A percentile compares a stretch with the other conserved stretches of the same genome.
Evolutionary conservation across 37 sponge, comb jelly and placozoan species (phyloP).

Genomic region (Hormiphora californensis): DNA sequence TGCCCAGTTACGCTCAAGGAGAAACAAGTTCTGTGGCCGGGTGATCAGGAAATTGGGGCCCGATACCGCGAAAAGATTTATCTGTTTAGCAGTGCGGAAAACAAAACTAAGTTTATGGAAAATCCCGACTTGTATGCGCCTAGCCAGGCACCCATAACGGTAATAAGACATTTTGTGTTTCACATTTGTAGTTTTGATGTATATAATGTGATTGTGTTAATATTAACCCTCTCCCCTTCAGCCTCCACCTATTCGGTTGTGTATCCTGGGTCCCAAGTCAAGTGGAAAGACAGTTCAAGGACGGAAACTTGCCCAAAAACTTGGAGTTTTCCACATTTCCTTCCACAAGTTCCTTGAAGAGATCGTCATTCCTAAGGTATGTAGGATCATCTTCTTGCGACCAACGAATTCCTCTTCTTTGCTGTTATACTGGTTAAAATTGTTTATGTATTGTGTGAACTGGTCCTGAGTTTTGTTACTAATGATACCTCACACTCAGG

Average conservation of each 20-base stretch:
- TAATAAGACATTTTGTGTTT: too few relatives aligned
- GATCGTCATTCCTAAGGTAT: conserved; percentile 57
- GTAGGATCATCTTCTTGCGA: too few relatives aligned
- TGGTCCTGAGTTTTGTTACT: too few relatives aligned
- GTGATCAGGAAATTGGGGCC: conserved; percentile 56
- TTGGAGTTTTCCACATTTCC: conserved; percentile 83
- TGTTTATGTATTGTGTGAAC: too few relatives aligned
- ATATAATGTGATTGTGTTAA: not conserved
- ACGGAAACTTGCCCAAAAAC: conserved; percentile 59
- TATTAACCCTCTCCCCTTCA: conserved; percentile 18
- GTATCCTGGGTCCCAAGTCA: conserved; percentile 71
- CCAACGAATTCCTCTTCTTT: too few relatives aligned
- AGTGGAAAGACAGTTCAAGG: conserved; percentile 79
- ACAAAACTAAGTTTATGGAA: conserved; percentile 71
- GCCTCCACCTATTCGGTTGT: conserved; percentile 79
- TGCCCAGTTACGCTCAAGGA: conserved; percentile 89
- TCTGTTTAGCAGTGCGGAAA: conserved; percentile 74
- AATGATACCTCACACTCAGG: too few relatives aligned
- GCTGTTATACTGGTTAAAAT: too few relatives aligned
- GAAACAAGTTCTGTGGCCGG: conserved; percentile 73
- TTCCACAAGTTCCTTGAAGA: conserved; percentile 84
- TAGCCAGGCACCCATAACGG: conserved; percentile 57
- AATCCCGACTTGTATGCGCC: conserved; percentile 59
- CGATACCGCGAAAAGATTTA: conserved; percentile 80
- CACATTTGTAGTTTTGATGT: not conserved